phyloP scores from a whole-genome alignment of 2,113 vertebrate genomes.

The Rhinoderma darwinii region DNA sequence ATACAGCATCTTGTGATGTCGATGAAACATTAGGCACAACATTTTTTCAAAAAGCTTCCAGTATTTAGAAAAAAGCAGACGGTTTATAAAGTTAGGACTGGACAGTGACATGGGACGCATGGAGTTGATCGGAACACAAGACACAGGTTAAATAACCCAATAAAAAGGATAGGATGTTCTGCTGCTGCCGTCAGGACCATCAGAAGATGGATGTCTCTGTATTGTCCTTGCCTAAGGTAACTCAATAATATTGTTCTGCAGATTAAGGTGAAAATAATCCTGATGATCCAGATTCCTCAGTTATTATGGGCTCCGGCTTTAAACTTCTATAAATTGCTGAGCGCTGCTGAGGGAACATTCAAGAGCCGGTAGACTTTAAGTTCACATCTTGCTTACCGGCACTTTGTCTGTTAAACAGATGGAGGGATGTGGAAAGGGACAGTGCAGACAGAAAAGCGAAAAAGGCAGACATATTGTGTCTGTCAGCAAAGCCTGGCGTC shows the following conservation, averaged over 20 bases:
- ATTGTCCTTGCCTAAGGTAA: not conserved
- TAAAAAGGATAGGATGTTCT: not conserved
- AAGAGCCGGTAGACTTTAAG: not conserved
- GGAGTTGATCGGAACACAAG: not conserved
- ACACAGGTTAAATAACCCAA: not conserved
- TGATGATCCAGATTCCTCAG: not conserved
- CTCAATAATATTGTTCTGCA: slow-evolving; percentile 2
- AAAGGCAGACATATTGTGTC: slow-evolving; percentile 7
- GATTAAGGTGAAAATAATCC: not conserved
- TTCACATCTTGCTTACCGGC: slow-evolving; percentile 8
- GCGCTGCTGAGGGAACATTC: not conserved
- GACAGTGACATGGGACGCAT: too few relatives aligned
- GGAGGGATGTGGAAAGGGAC: slow-evolving; percentile 16
- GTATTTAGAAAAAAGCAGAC: too few relatives aligned
- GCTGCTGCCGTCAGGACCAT: not conserved
- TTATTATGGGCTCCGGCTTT: not conserved
- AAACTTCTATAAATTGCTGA: not conserved
- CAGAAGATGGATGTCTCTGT: not conserved
- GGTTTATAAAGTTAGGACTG: too few relatives aligned
- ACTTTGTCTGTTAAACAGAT: slow-evolving; percentile 19
- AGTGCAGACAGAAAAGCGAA: not conserved
- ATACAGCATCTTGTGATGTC: too few relatives aligned
- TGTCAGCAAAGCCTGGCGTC: slow-evolving; percentile 1
- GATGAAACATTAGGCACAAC: too few relatives aligned
- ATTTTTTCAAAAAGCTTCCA: too few relatives aligned